Percentiles rank a stretch among this genome's conserved stretches.
Evolutionary conservation across 2,888 invertebrate genomes (phyloP).

Genomic region (Pantelozetes paolii): DNA sequence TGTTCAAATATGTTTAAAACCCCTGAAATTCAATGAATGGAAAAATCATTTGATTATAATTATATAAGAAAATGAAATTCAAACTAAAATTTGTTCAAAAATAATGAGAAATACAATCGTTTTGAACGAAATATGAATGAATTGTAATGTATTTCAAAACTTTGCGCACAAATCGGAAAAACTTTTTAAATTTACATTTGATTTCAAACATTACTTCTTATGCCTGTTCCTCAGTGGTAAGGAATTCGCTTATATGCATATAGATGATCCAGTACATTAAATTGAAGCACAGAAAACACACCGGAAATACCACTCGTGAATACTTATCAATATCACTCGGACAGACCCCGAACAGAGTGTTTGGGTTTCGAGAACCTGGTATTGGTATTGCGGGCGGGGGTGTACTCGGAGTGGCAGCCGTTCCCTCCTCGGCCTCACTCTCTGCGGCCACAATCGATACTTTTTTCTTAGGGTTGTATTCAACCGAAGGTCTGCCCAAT

Average conservation of each 20-base stretch:
- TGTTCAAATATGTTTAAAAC: too few relatives aligned
- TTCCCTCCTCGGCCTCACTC: conserved; percentile 1
- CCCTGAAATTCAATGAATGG: too few relatives aligned
- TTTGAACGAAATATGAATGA: too few relatives aligned
- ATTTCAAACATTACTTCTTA: too few relatives aligned
- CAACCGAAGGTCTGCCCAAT: conserved; percentile 31
- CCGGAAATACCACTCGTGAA: conserved; percentile 95
- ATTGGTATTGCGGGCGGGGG: conserved; percentile 34
- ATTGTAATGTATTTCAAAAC: too few relatives aligned
- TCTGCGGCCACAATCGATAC: conserved; percentile 33
- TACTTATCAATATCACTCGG: conserved; percentile 99
- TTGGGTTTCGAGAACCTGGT: conserved; percentile 33
- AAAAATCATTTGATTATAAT: too few relatives aligned
- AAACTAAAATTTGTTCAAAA: too few relatives aligned
- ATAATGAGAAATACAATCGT: too few relatives aligned
- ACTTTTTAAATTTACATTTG: too few relatives aligned
- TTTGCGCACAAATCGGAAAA: too few relatives aligned
- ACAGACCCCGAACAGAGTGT: conserved; percentile 69
- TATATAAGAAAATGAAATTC: too few relatives aligned
- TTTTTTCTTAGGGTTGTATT: conserved; percentile 37
- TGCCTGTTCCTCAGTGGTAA: conserved; percentile 52
- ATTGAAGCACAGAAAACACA: conserved; percentile 98
- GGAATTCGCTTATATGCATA: conserved; percentile 79
- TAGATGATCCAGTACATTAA: conserved; percentile 98
- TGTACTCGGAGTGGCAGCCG: conserved; percentile 32